Conservation (phyloP, 2,888 invertebrate genomes). For the Stenolophus ochropezus region DNA sequence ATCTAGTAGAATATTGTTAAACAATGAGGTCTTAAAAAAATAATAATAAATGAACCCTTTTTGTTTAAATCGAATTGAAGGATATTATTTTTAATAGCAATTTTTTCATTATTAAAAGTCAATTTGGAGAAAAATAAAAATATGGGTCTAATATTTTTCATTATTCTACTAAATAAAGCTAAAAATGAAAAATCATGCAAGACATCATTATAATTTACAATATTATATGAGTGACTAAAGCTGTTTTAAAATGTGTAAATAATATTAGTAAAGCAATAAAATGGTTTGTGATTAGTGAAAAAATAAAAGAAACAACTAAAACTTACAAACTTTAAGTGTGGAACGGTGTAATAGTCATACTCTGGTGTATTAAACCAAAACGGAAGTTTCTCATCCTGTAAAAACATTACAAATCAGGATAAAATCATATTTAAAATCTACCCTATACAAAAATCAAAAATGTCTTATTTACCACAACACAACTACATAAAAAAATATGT, state of each 20-base stretch:
- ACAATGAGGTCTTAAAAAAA: too few relatives aligned
- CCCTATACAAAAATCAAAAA: not conserved
- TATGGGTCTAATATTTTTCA: too few relatives aligned
- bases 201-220: too few relatives aligned
- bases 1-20: too few relatives aligned
- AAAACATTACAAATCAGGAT: slow-evolving; percentile 61
- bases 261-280: not conserved
- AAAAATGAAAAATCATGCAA: too few relatives aligned
- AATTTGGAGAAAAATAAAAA: too few relatives aligned
- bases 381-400: slow-evolving; percentile 85
- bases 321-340: slow-evolving; percentile 68
- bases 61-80: too few relatives aligned
- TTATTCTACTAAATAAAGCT: too few relatives aligned
- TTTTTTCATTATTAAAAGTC: too few relatives aligned
- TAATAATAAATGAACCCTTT: too few relatives aligned
- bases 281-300: not conserved
- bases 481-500: not conserved
- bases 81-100: too few relatives aligned
- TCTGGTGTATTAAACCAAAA: slow-evolving; percentile 85
- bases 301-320: slow-evolving; percentile 45
- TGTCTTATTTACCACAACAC: not conserved
- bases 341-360: slow-evolving; percentile 70
- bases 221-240: not conserved
- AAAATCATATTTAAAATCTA: slow-evolving; percentile 33
- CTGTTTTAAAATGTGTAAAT: not conserved